Conservation (phyloP, 2,113 vertebrate genomes). For the Neomonachus schauinslandi region DNA sequence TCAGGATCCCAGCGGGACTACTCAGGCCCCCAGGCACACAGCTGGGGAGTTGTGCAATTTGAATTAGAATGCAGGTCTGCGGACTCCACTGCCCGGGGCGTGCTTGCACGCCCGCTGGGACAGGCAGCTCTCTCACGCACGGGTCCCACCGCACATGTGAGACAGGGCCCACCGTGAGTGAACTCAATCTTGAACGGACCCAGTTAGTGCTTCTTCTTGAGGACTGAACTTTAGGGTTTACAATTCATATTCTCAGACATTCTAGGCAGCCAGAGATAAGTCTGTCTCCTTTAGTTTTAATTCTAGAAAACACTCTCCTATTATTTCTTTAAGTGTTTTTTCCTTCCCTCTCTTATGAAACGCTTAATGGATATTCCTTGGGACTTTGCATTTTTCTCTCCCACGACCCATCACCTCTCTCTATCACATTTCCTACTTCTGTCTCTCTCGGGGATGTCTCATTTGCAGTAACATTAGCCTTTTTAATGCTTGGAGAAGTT, state of each 20-base stretch:
- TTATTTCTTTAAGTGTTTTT: background rate
- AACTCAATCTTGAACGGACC: background rate
- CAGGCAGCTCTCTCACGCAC: background rate
- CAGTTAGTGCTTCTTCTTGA: background rate
- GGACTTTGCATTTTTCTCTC: background rate
- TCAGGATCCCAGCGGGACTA: background rate
- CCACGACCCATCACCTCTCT: background rate
- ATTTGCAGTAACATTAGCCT: background rate
- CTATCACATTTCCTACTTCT: background rate
- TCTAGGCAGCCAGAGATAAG: background rate
- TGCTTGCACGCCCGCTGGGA: background rate
- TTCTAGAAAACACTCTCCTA: background rate
- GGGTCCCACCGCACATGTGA: fast-evolving
- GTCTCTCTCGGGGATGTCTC: background rate
- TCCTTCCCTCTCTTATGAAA: background rate
- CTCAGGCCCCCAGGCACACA: fast-evolving
- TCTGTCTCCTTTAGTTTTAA: background rate
- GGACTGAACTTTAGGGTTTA: background rate
- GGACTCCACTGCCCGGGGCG: background rate
- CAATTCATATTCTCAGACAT: background rate
- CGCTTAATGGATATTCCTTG: background rate
- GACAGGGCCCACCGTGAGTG: no score
- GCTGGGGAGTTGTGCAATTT: background rate
- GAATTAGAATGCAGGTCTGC: background rate
- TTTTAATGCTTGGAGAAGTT: background rate